phyloP scores from a whole-genome alignment of 2,113 vertebrate genomes.

The Delphinapterus leucas region DNA sequence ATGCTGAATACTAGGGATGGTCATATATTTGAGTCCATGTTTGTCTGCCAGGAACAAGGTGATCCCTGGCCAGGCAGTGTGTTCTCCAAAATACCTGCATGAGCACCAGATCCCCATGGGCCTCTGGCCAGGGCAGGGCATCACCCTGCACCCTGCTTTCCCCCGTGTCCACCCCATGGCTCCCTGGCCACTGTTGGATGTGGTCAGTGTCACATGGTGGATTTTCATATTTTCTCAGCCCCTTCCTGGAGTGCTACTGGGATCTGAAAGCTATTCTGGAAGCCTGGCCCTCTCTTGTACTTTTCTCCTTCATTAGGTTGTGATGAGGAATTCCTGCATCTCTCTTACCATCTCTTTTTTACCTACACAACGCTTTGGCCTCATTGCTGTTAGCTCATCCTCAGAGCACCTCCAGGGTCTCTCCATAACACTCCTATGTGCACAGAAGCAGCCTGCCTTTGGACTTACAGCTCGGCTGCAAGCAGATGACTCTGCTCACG shows the following conservation, averaged over 20 bases:
- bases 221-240: not conserved
- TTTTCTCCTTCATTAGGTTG: not conserved
- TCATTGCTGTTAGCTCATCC: not conserved
- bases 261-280: not conserved
- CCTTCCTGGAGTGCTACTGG: not conserved
- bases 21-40: not conserved
- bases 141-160: not conserved
- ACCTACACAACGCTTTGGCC: not conserved
- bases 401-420: not conserved
- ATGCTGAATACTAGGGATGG: not conserved
- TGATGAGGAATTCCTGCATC: not conserved
- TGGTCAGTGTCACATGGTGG: not conserved
- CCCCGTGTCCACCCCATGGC: fast-evolving
- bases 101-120: not conserved
- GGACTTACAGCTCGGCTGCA: not conserved
- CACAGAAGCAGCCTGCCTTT: not conserved
- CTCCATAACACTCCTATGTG: not conserved
- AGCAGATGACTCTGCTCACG: not conserved
- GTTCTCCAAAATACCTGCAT: not conserved
- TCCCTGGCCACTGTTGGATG: not conserved
- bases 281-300: too few species aligned
- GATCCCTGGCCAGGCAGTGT: fast-evolving
- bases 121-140: fast-evolving
- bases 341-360: not conserved
- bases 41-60: not conserved